Conservation (phyloP, 2,888 invertebrate genomes). For the Panopea generosa region DNA sequence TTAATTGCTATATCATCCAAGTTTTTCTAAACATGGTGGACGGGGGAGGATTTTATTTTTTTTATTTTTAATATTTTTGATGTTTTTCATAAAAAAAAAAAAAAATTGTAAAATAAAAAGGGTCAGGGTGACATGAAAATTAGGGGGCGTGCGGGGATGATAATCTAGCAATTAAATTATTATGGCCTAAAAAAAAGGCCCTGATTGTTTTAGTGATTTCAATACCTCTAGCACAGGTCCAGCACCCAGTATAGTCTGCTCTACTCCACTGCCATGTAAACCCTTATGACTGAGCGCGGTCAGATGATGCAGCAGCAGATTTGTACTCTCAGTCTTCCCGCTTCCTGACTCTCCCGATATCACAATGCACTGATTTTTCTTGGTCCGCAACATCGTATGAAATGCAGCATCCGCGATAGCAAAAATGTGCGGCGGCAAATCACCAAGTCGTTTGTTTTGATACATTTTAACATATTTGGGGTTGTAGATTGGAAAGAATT, state of each 20-base stretch:
- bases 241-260: constrained; percentile 97
- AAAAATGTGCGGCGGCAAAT: constrained; percentile 98
- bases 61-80: too few species aligned
- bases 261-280: constrained; percentile 95
- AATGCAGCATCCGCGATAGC: constrained; percentile 98
- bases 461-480: constrained; percentile 98
- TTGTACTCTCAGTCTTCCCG: constrained; percentile 98
- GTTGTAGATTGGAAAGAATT: constrained; percentile 98
- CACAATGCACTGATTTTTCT: constrained; percentile 96
- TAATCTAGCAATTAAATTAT: too few species aligned
- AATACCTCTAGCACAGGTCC: constrained; percentile 95
- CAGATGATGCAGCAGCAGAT: constrained; percentile 96
- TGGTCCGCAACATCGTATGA: constrained; percentile 96
- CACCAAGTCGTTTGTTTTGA: constrained; percentile 95
- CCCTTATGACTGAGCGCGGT: constrained; percentile 96
- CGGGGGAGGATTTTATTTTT: too few species aligned
- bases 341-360: constrained; percentile 98
- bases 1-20: too few species aligned
- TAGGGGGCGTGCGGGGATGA: too few species aligned
- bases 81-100: too few species aligned
- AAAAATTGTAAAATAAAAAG: too few species aligned
- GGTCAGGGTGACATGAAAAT: too few species aligned
- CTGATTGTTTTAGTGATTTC: too few species aligned
- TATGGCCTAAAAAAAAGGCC: too few species aligned
- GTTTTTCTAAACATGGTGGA: too few species aligned